These are phyloP conservation scores for Drepanosiphum platanoidis DNA, from an alignment of 2,888 invertebrate species.

Conservation along the genomic window DNA sequence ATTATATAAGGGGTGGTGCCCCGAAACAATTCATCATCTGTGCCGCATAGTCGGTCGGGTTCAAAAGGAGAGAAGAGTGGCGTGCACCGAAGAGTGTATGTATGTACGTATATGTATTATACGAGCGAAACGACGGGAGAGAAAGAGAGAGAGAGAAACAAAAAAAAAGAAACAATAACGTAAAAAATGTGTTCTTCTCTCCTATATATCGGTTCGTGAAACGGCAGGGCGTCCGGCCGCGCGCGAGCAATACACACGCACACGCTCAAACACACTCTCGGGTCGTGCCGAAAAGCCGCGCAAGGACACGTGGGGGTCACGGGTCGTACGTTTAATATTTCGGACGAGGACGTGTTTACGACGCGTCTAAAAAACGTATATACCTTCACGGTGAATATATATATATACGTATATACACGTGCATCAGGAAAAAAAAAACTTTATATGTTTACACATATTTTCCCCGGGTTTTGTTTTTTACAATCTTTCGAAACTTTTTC, in stretches of 20 bases:
- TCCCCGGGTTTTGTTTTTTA: constrained; percentile 1
- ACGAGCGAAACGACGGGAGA: not conserved
- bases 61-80: constrained; percentile 53
- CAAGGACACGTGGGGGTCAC: constrained; percentile 58
- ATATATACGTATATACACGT: not conserved
- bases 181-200: constrained; percentile 51
- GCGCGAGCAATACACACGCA: not conserved
- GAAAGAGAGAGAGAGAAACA: constrained; percentile 1
- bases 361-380: constrained; percentile 51
- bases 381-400: too few species aligned
- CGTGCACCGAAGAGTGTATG: constrained; percentile 34
- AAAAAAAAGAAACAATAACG: constrained; percentile 56
- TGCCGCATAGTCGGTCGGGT: constrained; percentile 40
- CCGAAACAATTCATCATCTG: constrained; percentile 57
- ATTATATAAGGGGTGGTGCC: constrained; percentile 47
- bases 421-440: constrained; percentile 22
- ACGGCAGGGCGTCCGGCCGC: constrained; percentile 60
- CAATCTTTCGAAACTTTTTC: constrained; percentile 54
- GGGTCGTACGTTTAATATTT: constrained; percentile 55
- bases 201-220: constrained; percentile 56
- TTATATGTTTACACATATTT: not conserved
- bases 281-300: constrained; percentile 61
- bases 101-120: not conserved
- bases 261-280: not conserved
- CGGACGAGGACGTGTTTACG: constrained; percentile 62